Base-by-base conservation (phyloP, 2,888 invertebrate species). In the Agrochola lota region DNA sequence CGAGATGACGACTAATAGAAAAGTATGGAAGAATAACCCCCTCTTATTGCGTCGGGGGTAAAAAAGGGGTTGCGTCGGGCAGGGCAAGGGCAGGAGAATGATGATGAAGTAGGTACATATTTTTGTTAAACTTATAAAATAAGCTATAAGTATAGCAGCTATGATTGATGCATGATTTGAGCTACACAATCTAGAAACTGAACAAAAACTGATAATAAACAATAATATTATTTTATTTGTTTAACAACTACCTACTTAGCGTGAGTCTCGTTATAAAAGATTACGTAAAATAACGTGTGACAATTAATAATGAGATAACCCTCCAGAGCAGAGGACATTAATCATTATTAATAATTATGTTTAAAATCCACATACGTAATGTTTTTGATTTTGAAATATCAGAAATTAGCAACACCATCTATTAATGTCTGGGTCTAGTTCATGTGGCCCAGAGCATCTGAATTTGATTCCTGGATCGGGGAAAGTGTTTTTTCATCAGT, bases 281-380 rank as follows among this genome's bases (percentile, higher is more conserved):
- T 79, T 81, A 73, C 78, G 59, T 81, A 63, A 71, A 52, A 60
- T 55, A 75, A 63, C 68, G 68, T 63, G 49, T 63, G 30, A 63
- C 62, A 81, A 76, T 72, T 59, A 66, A 66, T 62, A 66, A 59
- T 3, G 40, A 70, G 85, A 85, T 84, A 84, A 85, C 84, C 85
- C 78, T 78, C 43, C n/a, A 63, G 49, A 76, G 57, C 67, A 57
- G 57, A 63, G 43, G 12, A 77, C 52, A 68, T 26, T 68, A 17
- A 49, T 59, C 59, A 74, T 78, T 52, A 66, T 64, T 63, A 35
- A 23, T 55, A 63, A 49, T 49, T 46, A 80, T 63, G 35, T 46
- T 71, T 57, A 40, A 52, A 52, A 59, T 26, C 12, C 5, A 57
- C 11, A 20, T 20, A 23, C 8, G 20, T 40, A 40, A 40, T 40